These are phyloP conservation scores for Masticophis lateralis DNA, from an alignment of 2,797 vertebrate genomes.

Conservation along the genomic window DNA sequence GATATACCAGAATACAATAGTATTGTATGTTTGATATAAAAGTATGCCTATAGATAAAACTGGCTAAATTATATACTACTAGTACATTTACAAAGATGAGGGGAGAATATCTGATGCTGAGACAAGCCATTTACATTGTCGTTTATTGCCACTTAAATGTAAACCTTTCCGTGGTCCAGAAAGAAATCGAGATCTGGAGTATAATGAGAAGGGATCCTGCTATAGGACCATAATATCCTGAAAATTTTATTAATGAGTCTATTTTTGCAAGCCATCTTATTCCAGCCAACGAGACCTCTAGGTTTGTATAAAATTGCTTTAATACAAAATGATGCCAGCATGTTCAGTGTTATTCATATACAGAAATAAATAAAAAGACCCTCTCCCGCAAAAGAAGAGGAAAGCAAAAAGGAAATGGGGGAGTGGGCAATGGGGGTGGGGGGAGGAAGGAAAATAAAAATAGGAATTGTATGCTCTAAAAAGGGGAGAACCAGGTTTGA, in stretches of 20 bases:
- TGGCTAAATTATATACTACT: not conserved
- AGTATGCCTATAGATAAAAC: not conserved
- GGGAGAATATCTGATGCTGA: not conserved
- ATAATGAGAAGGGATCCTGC: not conserved
- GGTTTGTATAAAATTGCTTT: not conserved
- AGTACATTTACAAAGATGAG: not conserved
- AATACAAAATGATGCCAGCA: not conserved
- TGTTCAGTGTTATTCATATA: not conserved
- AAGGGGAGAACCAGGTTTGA: too few species aligned
- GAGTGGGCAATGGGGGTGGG: not conserved
- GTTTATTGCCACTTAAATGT: not conserved
- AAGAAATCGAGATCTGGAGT: not conserved
- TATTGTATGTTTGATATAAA: not conserved
- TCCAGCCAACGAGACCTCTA: not conserved
- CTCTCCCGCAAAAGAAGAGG: not conserved
- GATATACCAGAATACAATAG: not conserved
- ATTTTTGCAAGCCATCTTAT: not conserved
- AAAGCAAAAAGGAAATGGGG: not conserved
- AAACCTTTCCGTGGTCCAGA: not conserved
- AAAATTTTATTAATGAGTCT: not conserved
- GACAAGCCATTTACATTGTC: not conserved
- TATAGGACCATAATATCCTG: not conserved
- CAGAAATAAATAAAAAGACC: not conserved
- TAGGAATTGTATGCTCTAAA: not conserved
- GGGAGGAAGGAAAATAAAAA: not conserved